These are phyloP conservation scores for Phalacrocorax carbo DNA, from an alignment of 2,113 vertebrate species.

Conservation along the genomic window DNA sequence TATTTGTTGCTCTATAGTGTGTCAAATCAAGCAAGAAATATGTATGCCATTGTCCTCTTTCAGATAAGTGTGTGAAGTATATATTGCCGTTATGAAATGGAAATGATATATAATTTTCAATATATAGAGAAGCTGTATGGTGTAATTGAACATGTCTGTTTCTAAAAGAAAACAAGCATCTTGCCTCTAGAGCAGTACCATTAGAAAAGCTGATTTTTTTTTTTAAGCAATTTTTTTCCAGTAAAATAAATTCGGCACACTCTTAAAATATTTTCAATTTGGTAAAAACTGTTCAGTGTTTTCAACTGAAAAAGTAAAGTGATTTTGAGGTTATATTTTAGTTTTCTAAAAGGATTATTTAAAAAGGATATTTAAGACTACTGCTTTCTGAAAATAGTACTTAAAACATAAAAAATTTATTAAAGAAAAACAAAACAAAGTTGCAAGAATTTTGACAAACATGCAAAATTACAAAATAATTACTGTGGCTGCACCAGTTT, in stretches of 20 bases:
- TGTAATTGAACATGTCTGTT: neutral
- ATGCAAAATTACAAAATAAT: neutral
- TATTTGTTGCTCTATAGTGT: neutral
- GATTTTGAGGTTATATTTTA: neutral
- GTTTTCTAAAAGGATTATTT: neutral
- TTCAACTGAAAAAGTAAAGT: neutral
- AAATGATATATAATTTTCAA: constrained; percentile 1
- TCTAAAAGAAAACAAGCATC: neutral
- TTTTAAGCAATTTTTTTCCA: neutral
- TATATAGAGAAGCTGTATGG: neutral
- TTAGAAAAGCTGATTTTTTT: neutral
- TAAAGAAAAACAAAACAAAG: neutral
- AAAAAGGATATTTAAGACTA: neutral
- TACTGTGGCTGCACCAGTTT: neutral
- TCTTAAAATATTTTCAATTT: neutral
- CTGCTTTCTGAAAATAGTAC: neutral
- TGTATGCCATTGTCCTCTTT: neutral
- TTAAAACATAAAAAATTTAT: neutral
- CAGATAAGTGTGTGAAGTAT: neutral
- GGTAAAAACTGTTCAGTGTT: neutral
- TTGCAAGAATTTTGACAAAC: neutral
- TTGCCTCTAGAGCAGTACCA: neutral
- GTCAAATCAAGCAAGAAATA: neutral
- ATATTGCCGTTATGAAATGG: neutral
- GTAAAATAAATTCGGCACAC: neutral